Percentiles rank a stretch among this genome's conserved stretches.
phyloP scores from a whole-genome alignment of 2,113 vertebrate genomes.

The Lophius piscatorius region DNA sequence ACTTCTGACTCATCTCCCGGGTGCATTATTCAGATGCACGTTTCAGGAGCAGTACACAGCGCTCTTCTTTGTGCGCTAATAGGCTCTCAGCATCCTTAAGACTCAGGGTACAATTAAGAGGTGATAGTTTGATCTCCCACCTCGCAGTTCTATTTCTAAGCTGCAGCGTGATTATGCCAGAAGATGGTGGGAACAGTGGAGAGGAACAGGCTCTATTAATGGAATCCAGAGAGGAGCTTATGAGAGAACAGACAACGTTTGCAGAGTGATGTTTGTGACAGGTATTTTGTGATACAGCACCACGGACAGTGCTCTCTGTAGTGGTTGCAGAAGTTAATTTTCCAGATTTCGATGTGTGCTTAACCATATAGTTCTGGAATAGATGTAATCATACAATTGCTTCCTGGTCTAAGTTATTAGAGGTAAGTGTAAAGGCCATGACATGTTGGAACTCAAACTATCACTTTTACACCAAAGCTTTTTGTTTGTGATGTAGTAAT shows the following conservation, averaged over 20 bases:
- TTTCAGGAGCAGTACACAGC: conserved; percentile 63
- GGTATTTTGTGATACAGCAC: conserved; percentile 5
- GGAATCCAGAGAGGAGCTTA: conserved; percentile 48
- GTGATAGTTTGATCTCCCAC: conserved; percentile 81
- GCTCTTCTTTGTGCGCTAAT: conserved; percentile 73
- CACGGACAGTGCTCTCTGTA: neutral
- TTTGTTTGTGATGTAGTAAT: too few relatives aligned
- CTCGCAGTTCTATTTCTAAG: conserved; percentile 76
- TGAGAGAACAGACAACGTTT: conserved; percentile 45
- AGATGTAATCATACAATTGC: neutral
- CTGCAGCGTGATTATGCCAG: conserved; percentile 69
- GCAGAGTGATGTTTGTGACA: neutral
- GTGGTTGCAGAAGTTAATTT: neutral
- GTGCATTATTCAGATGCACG: conserved; percentile 65
- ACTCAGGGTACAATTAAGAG: conserved; percentile 80
- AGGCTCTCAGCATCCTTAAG: conserved; percentile 77
- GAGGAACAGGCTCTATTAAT: conserved; percentile 69
- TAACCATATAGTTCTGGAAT: neutral
- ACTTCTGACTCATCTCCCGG: conserved; percentile 74
- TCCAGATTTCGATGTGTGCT: neutral
- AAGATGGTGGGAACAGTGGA: conserved; percentile 62
- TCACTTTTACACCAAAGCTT: neutral
- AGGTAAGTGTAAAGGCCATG: neutral
- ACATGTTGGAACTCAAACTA: neutral
- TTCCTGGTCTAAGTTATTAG: neutral